Percentiles rank a stretch among this genome's conserved stretches.
These are phyloP conservation scores for Steatocranus sp. DNA, from an alignment of 2,797 vertebrate species.

Conservation along the genomic window DNA sequence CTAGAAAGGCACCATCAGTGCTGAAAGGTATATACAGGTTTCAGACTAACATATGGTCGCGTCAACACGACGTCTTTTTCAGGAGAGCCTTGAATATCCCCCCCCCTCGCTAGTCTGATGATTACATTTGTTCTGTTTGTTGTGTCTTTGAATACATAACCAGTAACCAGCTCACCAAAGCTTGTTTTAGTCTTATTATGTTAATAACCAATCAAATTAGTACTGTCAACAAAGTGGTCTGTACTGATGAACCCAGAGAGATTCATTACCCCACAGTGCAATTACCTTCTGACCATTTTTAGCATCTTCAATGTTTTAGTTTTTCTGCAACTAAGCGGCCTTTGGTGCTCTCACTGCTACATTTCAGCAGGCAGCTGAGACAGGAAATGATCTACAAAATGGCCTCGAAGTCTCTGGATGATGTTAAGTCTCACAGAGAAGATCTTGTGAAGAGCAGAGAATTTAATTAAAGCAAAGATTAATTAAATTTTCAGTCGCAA, in stretches of 20 bases:
- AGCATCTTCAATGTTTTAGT: background rate
- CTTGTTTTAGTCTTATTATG: background rate
- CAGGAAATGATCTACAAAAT: background rate
- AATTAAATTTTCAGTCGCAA: slow-evolving; percentile 42
- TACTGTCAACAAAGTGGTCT: background rate
- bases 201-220: background rate
- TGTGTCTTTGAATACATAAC: background rate
- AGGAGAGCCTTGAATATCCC: background rate
- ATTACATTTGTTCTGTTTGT: background rate
- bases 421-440: slow-evolving; percentile 29
- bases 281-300: background rate
- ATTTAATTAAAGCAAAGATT: slow-evolving; percentile 55
- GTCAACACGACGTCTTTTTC: fast-evolving
- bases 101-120: background rate
- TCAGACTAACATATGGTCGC: background rate
- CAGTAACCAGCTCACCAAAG: background rate
- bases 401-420: slow-evolving; percentile 1
- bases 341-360: background rate
- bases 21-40: background rate
- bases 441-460: background rate
- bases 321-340: background rate
- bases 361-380: background rate
- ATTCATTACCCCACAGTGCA: background rate
- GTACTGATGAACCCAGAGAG: background rate
- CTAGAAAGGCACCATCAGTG: background rate